Evolutionary conservation across 2,113 vertebrate species (phyloP), one percentile per base, ranked within the genome.

Genomic region (Siniperca knerii): DNA sequence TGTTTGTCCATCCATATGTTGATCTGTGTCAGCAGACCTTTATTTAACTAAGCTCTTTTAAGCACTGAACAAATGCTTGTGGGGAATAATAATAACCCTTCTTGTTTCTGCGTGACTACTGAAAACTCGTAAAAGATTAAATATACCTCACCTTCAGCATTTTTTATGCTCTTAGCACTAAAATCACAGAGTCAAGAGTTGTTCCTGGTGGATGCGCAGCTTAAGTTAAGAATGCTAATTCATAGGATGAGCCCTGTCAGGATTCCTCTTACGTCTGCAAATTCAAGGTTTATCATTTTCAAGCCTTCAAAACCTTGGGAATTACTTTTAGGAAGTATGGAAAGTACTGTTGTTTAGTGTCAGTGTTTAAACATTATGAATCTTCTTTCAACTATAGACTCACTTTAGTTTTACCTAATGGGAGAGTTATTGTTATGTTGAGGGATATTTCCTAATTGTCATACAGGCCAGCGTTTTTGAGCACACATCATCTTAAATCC

Each of bases 191-290:
- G 20, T 58, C 40, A 42, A 64, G n/a, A 55, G n/a, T n/a, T 48
- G 29, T 57, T 88, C 23, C 18, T 11, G 23, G 4, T 88, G 25
- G 40, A 71, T 35, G 79, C 25, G 25, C 42, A 61, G 55, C 44
- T 60, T 58, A 62, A 50, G 20, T 16, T n/a, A n/a, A 78, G 9
- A 58, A 55, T 46, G 57, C 58, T 75, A 29, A 67, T 78, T 57
- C 16, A 42, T 2, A 50, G 37, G 42, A 67, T 57, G 46, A 73
- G 52, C 62, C 25, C 35, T 62, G 52, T 62, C 72, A 79, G 70
- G 65, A 60, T 82, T 61, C 9, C 29, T 67, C 40, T 42, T n/a
- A n/a, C 7, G 6, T 72, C 54, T 74, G 23, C 67, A 57, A 77
- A 73, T 55, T 33, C 2, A 44, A 75, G 29, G 44, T 44, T 66